phyloP scores from a whole-genome alignment of 2,888 invertebrate species.

The Ectobius pallidus region DNA sequence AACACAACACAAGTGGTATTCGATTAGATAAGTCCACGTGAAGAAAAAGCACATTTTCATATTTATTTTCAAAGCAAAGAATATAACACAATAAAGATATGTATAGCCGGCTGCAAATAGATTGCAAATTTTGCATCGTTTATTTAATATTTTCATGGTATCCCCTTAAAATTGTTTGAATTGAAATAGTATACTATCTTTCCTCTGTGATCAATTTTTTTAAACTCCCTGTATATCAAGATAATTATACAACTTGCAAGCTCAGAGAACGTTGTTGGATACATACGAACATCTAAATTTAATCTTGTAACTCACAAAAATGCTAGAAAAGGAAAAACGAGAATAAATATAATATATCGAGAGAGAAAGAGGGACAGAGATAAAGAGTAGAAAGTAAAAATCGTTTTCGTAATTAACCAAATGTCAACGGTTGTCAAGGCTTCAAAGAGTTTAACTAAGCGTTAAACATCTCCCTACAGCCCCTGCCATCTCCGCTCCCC shows the following conservation, averaged over 20 bases:
- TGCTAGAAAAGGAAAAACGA: neutral
- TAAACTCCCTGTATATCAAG: neutral
- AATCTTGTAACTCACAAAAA: neutral
- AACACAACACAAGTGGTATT: too few relatives aligned
- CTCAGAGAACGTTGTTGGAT: neutral
- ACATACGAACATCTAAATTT: neutral
- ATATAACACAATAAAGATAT: too few relatives aligned
- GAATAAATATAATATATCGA: neutral
- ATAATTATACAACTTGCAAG: neutral
- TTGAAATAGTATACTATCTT: too few relatives aligned
- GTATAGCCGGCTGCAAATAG: too few relatives aligned
- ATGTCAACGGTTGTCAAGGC: slow-evolving; percentile 3
- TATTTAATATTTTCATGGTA: too few relatives aligned
- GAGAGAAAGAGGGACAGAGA: too few relatives aligned
- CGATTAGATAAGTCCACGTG: too few relatives aligned
- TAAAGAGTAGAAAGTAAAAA: neutral
- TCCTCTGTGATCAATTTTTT: too few relatives aligned
- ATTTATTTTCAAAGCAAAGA: too few relatives aligned
- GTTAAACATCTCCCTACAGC: neutral
- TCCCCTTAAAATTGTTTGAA: too few relatives aligned
- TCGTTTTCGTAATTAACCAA: slow-evolving; percentile 12
- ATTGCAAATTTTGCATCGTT: too few relatives aligned
- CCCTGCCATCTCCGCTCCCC: neutral
- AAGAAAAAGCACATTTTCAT: too few relatives aligned
- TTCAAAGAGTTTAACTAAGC: slow-evolving; percentile 1